These are phyloP conservation scores for Chironomus striatipennis DNA, from an alignment of 1,140 invertebrate genomes.

Conservation along the genomic window DNA sequence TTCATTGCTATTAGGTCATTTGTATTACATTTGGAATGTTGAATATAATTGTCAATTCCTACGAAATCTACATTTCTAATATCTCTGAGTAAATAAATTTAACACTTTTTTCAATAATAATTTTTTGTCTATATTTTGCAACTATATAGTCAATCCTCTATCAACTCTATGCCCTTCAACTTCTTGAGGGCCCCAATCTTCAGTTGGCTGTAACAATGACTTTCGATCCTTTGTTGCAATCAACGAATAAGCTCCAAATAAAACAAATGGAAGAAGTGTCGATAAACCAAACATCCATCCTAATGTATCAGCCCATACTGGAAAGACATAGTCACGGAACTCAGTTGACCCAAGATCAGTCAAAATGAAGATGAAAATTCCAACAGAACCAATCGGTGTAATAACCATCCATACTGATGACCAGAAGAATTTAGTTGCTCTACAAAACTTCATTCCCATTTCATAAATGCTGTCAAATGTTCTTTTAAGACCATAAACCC, in stretches of 20 bases:
- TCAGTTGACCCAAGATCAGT: conserved; percentile 48
- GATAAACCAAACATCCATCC: conserved; percentile 59
- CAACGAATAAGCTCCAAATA: background rate
- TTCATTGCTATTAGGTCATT: too few species aligned
- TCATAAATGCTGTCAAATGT: conserved; percentile 46
- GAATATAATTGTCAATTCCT: too few species aligned
- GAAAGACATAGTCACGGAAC: conserved; percentile 55
- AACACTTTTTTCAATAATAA: too few species aligned
- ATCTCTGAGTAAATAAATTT: too few species aligned
- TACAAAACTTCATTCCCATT: conserved; percentile 50
- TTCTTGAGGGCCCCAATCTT: background rate
- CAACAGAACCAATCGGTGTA: conserved; percentile 46
- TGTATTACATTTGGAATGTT: too few species aligned
- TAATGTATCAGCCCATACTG: conserved; percentile 57
- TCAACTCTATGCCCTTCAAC: background rate
- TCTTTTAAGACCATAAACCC: conserved; percentile 59
- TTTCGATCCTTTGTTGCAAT: background rate
- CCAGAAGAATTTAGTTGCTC: conserved; percentile 45
- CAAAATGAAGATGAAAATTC: conserved; percentile 60
- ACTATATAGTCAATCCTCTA: background rate
- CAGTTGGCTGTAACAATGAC: background rate
- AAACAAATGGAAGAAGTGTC: conserved; percentile 49
- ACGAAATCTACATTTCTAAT: too few species aligned
- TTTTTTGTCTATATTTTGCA: too few species aligned
- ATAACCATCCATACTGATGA: conserved; percentile 47